These are phyloP conservation scores for Oasisia sp. DNA, from an alignment of 2,888 invertebrate species.

Conservation along the genomic window DNA sequence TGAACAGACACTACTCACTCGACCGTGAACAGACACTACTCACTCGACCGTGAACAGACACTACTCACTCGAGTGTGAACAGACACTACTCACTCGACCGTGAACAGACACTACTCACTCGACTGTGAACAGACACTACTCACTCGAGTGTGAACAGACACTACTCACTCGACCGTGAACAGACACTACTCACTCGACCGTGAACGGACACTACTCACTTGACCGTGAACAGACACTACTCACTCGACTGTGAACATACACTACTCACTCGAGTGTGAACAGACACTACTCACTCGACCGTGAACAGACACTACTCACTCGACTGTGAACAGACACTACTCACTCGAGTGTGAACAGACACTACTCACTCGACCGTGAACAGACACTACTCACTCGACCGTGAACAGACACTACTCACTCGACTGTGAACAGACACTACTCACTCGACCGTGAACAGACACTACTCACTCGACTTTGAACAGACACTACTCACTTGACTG, in stretches of 20 bases:
- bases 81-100: neutral
- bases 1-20: neutral
- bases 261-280: neutral
- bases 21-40: neutral
- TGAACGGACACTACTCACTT: constrained; percentile 77
- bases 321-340: neutral
- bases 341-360: neutral
- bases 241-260: neutral
- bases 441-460: neutral
- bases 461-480: neutral
- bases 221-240: neutral
- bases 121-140: neutral
- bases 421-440: neutral
- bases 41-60: neutral
- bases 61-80: neutral
- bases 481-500: neutral
- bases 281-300: neutral
- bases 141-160: neutral
- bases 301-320: neutral
- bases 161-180: neutral
- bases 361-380: neutral
- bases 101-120: neutral
- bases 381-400: neutral
- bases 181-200: constrained; percentile 83
- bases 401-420: neutral